Base-by-base conservation (phyloP, 2,797 vertebrate species). In the Hipposideros larvatus region DNA sequence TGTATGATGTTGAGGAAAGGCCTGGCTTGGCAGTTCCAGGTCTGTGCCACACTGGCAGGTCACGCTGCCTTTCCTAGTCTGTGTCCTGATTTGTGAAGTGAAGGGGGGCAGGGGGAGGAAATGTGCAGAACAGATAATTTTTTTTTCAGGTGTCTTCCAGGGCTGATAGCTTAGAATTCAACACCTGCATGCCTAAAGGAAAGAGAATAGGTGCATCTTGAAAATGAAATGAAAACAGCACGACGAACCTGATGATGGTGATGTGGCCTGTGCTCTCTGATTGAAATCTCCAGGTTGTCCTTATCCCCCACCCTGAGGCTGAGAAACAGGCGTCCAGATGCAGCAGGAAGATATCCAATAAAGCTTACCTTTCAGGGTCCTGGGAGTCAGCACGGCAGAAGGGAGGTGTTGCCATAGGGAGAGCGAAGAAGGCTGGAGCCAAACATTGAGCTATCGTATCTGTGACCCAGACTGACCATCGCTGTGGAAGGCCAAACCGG, bases 391-490 rank as follows among this genome's bases (percentile, higher is more conserved):
- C 28, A 0, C 0, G 0, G 37, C 22, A 31, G 63, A 88, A 75
- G 79, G 88, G 65, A 31, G 84, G 48, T 79, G 74, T 86, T 59
- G 79, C 87, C 71, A 19, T 15, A 51, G 43, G 43, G 89, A 91
- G 94, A 88, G 90, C 59, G 85, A 53, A 46, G 37, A 82, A 89
- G 24, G 37, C 83, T 11, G 37, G 71, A 55, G 80, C 55, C 75
- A 80, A 91, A 37, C 80, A 66, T n/a, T 11, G 14, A 61, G 87
- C 87, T 77, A 74, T 70, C 0, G 15, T 11, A 53, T 57, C 87
- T 94, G 77, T 92, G 94, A 92, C 97, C 95, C 92, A 96, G 96
- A 92, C 96, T 95, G 96, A 79, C 96, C 96, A 97, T 83, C 0
- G 5, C 82, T 55, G 82, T 2, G 15, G 92, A 96, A 94, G 92